phyloP scores from a whole-genome alignment of 2,113 vertebrate genomes.

The Syngnathoides biaculeatus region DNA sequence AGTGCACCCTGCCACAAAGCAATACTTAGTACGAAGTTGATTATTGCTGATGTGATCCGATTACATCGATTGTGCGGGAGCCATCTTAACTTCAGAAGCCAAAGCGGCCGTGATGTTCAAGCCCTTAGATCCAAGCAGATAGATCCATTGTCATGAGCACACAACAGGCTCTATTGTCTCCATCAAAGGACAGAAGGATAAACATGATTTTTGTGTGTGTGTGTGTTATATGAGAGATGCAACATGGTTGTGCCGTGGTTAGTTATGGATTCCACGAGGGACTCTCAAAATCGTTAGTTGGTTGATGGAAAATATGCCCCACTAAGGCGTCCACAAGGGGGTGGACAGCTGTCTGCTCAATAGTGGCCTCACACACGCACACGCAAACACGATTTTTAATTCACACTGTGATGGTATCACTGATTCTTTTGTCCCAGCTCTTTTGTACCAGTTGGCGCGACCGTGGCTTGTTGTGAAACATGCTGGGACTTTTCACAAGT shows the following conservation, averaged over 20 bases:
- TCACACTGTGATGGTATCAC: background rate
- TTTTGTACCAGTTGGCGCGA: background rate
- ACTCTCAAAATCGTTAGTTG: no score
- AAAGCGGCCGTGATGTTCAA: conserved; percentile 22
- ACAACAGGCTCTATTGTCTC: conserved; percentile 35
- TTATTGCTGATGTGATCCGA: conserved; percentile 22
- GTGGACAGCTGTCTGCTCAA: background rate
- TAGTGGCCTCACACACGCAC: background rate
- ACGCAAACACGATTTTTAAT: background rate
- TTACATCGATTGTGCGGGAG: conserved; percentile 27
- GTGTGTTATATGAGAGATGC: conserved; percentile 36
- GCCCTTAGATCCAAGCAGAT: conserved; percentile 15
- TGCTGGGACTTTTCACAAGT: conserved; percentile 16
- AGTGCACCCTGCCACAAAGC: conserved; percentile 10
- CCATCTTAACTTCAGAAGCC: conserved; percentile 32
- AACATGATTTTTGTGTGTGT: conserved; percentile 35
- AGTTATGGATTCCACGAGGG: conserved; percentile 6
- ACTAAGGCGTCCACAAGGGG: no score
- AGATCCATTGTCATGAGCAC: conserved; percentile 25
- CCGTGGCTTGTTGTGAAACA: background rate
- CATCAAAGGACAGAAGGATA: conserved; percentile 37
- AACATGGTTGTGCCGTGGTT: conserved; percentile 40
- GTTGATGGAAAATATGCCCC: no score
- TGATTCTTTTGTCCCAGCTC: background rate
- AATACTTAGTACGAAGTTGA: conserved; percentile 10